Percentiles rank a stretch among this genome's conserved stretches.
Conservation (phyloP, 2,113 vertebrate species). For the Halcyon malimbica region DNA sequence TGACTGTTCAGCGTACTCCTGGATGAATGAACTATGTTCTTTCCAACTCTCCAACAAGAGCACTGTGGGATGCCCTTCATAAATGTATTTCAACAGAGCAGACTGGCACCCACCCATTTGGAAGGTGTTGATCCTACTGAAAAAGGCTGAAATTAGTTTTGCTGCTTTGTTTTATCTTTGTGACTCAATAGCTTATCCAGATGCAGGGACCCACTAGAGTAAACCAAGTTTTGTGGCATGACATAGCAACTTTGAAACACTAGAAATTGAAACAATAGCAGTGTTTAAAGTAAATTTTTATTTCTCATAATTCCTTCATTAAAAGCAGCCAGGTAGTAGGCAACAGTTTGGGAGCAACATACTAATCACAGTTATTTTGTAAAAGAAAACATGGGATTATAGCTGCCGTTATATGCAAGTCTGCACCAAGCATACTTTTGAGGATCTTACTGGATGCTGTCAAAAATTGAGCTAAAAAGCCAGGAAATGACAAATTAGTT, state of each 20-base stretch:
- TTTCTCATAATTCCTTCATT: neutral
- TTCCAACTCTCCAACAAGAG: slow-evolving; percentile 33
- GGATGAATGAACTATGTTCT: slow-evolving; percentile 24
- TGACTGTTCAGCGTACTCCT: slow-evolving; percentile 26
- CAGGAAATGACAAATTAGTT: slow-evolving; percentile 18
- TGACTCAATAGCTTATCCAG: neutral
- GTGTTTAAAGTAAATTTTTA: neutral
- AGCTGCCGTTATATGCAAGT: neutral
- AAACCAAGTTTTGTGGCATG: neutral
- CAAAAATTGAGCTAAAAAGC: neutral
- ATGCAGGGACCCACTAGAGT: neutral
- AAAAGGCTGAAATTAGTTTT: neutral
- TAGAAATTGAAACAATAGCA: neutral
- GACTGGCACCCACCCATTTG: neutral
- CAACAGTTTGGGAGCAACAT: neutral
- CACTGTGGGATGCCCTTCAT: neutral
- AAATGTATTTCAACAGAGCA: neutral
- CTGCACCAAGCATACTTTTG: neutral
- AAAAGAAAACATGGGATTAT: neutral
- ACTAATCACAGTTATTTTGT: neutral
- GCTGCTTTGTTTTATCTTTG: neutral
- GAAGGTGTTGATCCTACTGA: neutral
- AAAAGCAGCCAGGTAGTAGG: neutral
- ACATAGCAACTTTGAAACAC: neutral
- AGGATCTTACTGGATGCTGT: neutral